phyloP scores from a whole-genome alignment of 2,113 vertebrate species.

The Dasyurus viverrinus region DNA sequence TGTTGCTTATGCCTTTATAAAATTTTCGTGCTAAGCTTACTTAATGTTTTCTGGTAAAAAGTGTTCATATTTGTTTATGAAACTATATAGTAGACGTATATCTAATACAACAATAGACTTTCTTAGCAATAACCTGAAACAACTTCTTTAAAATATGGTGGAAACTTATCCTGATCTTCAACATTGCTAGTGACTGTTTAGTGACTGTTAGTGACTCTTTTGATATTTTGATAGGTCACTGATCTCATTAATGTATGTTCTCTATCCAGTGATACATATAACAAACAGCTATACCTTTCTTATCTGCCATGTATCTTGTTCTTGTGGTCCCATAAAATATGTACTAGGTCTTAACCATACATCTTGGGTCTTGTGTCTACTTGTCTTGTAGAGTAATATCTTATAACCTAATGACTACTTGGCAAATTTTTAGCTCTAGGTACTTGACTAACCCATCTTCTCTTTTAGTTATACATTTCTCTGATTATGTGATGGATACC shows the following conservation, averaged over 20 bases:
- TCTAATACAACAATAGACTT: not conserved
- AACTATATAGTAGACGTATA: not conserved
- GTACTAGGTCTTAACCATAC: not conserved
- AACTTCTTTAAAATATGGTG: not conserved
- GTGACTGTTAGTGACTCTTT: not conserved
- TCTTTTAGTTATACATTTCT: not conserved
- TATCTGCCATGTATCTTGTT: not conserved
- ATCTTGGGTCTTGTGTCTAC: not conserved
- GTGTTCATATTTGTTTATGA: slow-evolving; percentile 2
- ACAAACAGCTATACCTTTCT: not conserved
- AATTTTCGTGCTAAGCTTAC: not conserved
- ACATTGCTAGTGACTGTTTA: not conserved
- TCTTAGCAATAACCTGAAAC: slow-evolving; percentile 46
- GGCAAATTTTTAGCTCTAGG: not conserved
- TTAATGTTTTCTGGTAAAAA: slow-evolving; percentile 11
- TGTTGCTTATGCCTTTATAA: slow-evolving; percentile 33
- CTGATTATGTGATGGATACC: not conserved
- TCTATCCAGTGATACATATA: not conserved
- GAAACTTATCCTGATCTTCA: not conserved
- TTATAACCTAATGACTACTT: not conserved
- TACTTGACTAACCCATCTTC: not conserved
- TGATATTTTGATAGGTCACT: not conserved
- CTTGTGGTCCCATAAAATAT: not conserved
- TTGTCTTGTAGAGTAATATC: too few species aligned
- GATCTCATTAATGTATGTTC: not conserved